phyloP scores from a whole-genome alignment of 2,797 vertebrate genomes.

The Vultur gryphus region DNA sequence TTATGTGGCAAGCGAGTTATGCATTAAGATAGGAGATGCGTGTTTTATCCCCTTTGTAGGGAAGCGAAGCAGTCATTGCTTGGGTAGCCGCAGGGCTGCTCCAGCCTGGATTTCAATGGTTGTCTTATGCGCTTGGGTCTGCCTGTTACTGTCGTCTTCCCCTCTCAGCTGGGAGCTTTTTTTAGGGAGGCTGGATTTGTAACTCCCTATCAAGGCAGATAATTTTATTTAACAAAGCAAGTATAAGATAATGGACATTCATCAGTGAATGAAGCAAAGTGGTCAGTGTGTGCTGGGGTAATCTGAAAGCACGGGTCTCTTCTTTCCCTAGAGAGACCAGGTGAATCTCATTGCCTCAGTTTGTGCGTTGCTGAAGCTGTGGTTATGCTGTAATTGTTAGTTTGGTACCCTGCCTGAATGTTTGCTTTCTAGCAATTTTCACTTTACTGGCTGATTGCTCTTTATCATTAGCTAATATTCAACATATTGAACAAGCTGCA shows the following conservation, averaged over 20 bases:
- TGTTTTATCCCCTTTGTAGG: background rate
- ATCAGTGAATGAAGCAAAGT: background rate
- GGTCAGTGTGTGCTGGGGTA: background rate
- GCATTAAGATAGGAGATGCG: fast-evolving
- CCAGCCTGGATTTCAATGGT: background rate
- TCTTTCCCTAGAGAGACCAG: background rate
- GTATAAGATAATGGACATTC: background rate
- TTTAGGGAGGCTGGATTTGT: background rate
- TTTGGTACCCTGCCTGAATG: background rate
- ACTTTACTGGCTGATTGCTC: background rate
- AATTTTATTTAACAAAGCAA: background rate
- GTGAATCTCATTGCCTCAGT: background rate
- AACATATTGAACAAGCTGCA: background rate
- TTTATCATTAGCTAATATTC: background rate
- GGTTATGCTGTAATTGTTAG: background rate
- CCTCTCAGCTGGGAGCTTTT: background rate
- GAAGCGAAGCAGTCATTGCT: background rate
- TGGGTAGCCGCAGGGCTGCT: background rate
- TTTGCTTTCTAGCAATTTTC: background rate
- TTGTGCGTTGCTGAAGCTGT: background rate
- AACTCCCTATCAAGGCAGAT: background rate
- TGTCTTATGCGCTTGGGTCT: fast-evolving
- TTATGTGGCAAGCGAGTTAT: fast-evolving
- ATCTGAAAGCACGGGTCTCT: background rate
- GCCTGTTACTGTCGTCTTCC: background rate